A percentile compares a stretch with the other conserved stretches of the same genome.
Conservation (phyloP, 2,888 invertebrate genomes). For the Spialia ferax region DNA sequence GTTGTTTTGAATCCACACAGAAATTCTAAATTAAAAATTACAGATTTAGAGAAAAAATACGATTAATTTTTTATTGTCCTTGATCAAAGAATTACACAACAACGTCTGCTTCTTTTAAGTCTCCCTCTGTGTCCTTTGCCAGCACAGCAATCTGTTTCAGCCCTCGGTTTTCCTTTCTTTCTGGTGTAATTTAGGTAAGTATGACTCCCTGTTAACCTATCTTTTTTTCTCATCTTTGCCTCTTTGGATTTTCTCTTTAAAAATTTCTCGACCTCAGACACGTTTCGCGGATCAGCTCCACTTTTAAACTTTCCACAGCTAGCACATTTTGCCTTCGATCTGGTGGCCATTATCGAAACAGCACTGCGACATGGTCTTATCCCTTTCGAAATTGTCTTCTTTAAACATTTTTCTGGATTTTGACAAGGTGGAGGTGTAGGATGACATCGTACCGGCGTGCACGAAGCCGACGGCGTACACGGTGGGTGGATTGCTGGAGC, state of each 20-base stretch:
- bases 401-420: slow-evolving; percentile 71
- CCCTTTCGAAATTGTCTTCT: slow-evolving; percentile 62
- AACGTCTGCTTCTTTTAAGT: slow-evolving; percentile 49
- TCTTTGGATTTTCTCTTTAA: slow-evolving; percentile 68
- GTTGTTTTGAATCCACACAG: background rate
- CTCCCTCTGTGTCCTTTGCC: slow-evolving; percentile 75
- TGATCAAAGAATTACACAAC: slow-evolving; percentile 52
- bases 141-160: slow-evolving; percentile 61
- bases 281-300: slow-evolving; percentile 51
- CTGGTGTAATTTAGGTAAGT: slow-evolving; percentile 59
- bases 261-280: slow-evolving; percentile 57
- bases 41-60: background rate
- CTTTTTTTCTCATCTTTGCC: slow-evolving; percentile 60
- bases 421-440: slow-evolving; percentile 71
- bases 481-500: slow-evolving; percentile 73
- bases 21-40: background rate
- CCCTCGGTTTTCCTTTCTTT: slow-evolving; percentile 54
- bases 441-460: slow-evolving; percentile 71
- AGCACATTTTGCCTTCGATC: slow-evolving; percentile 61
- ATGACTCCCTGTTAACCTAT: slow-evolving; percentile 61
- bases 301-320: slow-evolving; percentile 62
- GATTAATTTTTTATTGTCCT: background rate
- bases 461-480: slow-evolving; percentile 74
- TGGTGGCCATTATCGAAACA: slow-evolving; percentile 71
- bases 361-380: slow-evolving; percentile 71